Evolutionary conservation across 2,113 vertebrate species (phyloP).

Genomic region (Reinhardtius hippoglossoides): DNA sequence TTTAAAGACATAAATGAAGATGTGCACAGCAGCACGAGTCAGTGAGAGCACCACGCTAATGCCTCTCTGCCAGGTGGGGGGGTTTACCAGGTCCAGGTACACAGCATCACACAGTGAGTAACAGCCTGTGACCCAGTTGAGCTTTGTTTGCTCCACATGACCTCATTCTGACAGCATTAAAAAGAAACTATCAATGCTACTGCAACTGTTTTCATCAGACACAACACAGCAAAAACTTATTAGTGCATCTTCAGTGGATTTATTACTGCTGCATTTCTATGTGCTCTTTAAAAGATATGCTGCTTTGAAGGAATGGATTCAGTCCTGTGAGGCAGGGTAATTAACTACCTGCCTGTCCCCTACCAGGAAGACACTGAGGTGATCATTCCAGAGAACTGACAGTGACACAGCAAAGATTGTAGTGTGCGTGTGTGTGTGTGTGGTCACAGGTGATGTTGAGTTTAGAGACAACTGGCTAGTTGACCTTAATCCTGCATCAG

Average conservation of each 20-base stretch:
- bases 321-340: neutral
- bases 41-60: constrained; percentile 1
- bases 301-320: neutral
- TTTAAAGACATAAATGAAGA: neutral
- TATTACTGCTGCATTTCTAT: neutral
- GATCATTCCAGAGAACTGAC: neutral
- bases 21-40: neutral
- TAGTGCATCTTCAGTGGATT: neutral
- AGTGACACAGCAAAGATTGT: neutral
- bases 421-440: constrained; percentile 6
- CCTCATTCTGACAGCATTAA: constrained; percentile 68
- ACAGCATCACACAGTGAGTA: constrained; percentile 49
- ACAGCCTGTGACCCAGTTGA: constrained; percentile 73
- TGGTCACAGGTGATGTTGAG: constrained; percentile 42
- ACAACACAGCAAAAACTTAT: neutral
- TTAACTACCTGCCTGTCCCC: neutral
- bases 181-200: constrained; percentile 42
- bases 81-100: constrained; percentile 54
- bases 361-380: neutral
- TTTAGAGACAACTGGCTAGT: constrained; percentile 55
- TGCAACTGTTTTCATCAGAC: constrained; percentile 33
- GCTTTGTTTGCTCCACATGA: constrained; percentile 61
- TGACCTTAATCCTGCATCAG: constrained; percentile 63
- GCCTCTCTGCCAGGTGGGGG: constrained; percentile 16
- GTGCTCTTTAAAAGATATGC: neutral